Percentiles rank a stretch among this genome's conserved stretches.
Evolutionary conservation across 2,797 vertebrate genomes (phyloP).

Genomic region (Knipowitschia caucasica): DNA sequence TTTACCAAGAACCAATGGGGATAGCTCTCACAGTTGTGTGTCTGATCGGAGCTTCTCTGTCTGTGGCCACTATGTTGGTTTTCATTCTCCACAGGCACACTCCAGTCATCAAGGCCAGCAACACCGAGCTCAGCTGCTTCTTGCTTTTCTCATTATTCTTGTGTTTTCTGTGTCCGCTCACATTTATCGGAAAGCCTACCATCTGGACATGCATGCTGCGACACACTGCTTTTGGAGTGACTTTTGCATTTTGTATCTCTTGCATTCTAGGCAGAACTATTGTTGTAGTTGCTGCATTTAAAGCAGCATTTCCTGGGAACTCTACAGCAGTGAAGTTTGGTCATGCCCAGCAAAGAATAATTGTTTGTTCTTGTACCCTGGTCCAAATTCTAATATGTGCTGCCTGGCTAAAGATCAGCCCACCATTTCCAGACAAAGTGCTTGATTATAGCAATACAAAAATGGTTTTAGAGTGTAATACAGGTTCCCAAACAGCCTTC

Average conservation of each 20-base stretch:
- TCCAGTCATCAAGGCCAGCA: slow-evolving; percentile 76
- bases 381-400: slow-evolving; percentile 69
- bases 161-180: slow-evolving; percentile 74
- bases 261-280: slow-evolving; percentile 76
- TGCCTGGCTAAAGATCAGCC: slow-evolving; percentile 68
- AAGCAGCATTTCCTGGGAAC: slow-evolving; percentile 64
- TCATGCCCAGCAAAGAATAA: slow-evolving; percentile 65
- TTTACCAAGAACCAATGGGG: slow-evolving; percentile 69
- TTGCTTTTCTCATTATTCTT: slow-evolving; percentile 69
- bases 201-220: slow-evolving; percentile 70
- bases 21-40: slow-evolving; percentile 63
- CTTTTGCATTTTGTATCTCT: slow-evolving; percentile 77
- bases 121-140: slow-evolving; percentile 73
- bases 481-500: slow-evolving; percentile 70
- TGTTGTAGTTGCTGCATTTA: slow-evolving; percentile 74
- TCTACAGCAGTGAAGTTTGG: slow-evolving; percentile 59
- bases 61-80: slow-evolving; percentile 47
- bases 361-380: slow-evolving; percentile 67
- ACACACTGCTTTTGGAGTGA: slow-evolving; percentile 70
- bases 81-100: slow-evolving; percentile 65
- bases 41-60: slow-evolving; percentile 65
- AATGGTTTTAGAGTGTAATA: slow-evolving; percentile 73
- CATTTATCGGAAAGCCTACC: slow-evolving; percentile 69
- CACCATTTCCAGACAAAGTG: slow-evolving; percentile 70
- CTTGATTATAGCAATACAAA: slow-evolving; percentile 62